Evolutionary conservation across 2,888 invertebrate genomes (phyloP), one percentile per base, ranked within the genome.

Genomic region (Protodeltote pygarga): DNA sequence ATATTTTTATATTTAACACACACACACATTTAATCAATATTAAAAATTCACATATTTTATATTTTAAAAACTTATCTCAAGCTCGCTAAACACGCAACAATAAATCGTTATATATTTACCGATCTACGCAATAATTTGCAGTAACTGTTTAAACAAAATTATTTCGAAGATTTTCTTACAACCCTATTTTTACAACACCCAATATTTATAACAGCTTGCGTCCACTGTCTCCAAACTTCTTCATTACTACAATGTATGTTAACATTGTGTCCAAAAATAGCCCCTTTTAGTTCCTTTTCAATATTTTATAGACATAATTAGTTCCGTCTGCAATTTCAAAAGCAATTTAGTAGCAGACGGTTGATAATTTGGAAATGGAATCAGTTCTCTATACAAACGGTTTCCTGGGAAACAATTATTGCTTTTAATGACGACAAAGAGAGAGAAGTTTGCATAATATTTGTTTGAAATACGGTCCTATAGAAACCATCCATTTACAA

Each of bases 161-260:
- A 47, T 6, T 5, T 0, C 15, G 32, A 33, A 9, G 0, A 29
- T 3, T 4, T 3, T 24, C 16, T 47, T 66, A 15, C 83, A 85
- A 60, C 85, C 83, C 80, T 83, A 67, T 10, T 42, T 50, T 40
- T 46, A 65, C 61, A 76, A 74, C 75, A 71, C 73, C 77, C 75
- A 75, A 79, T 77, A 81, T 83, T 78, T 77, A 84, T 77, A 79
- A 70, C 74, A 65, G 72, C 73, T 81, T 75, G 84, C 79, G 71
- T 79, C 77, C 77, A 77, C 44, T 70, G 68, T 71, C 75, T 77
- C 73, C 71, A 66, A 75, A 69, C 71, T 66, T 70, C 72, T 73
- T 71, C 69, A 75, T 72, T 68, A 72, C 71, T 71, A 85, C 78
- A 85, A 77, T 80, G 75, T 73, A 70, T 24, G 67, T 80, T 79